Evolutionary conservation across 2,888 invertebrate genomes (phyloP).

Genomic region (Electrophaes corylata): DNA sequence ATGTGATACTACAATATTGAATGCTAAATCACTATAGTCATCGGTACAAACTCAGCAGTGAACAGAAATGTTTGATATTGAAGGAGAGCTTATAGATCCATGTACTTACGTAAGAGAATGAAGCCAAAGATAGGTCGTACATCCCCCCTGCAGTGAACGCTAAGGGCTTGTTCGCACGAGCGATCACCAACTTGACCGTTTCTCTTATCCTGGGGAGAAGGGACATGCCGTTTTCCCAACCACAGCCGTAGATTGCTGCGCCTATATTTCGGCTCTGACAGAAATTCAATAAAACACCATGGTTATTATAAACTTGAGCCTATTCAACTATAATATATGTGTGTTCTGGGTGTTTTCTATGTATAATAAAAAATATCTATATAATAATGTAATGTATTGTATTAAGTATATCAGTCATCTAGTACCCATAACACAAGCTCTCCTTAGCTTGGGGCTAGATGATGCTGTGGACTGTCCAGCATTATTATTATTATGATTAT

Average conservation of each 20-base stretch:
- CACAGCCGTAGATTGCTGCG: constrained; percentile 65
- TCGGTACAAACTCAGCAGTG: no score
- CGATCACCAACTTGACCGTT: constrained; percentile 59
- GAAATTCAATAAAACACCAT: constrained; percentile 11
- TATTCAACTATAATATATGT: no score
- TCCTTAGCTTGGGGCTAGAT: no score
- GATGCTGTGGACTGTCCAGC: no score
- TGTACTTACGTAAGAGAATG: constrained; percentile 65
- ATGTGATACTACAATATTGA: no score
- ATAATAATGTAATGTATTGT: no score
- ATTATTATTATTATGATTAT: no score
- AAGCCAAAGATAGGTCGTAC: constrained; percentile 67
- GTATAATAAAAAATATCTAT: no score
- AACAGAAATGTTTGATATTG: background rate
- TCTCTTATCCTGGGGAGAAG: constrained; percentile 58
- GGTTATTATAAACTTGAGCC: background rate
- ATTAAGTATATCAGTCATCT: no score
- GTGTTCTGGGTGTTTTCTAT: no score
- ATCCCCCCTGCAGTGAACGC: constrained; percentile 72
- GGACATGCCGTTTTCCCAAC: constrained; percentile 67
- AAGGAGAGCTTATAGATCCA: background rate
- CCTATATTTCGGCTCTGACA: constrained; percentile 61
- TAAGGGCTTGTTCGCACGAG: constrained; percentile 64
- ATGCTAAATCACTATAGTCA: background rate
- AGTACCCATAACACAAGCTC: no score